These are phyloP conservation scores for Prolemur simus DNA, from an alignment of 2,113 vertebrate species.

Conservation along the genomic window DNA sequence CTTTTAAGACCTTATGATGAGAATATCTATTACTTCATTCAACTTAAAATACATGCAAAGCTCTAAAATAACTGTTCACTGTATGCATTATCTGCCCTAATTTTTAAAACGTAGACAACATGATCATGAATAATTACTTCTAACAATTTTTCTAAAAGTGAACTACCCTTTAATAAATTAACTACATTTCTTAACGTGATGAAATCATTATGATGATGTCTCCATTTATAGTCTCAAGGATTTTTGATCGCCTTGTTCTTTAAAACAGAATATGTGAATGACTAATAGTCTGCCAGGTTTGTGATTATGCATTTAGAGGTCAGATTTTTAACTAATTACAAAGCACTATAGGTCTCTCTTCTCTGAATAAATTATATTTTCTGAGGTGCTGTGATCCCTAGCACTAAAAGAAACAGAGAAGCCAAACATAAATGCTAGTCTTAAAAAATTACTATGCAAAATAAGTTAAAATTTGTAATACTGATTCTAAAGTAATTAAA, in stretches of 20 bases:
- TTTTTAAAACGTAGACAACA: constrained; percentile 44
- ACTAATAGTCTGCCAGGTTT: constrained; percentile 24
- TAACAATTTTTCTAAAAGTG: constrained; percentile 57
- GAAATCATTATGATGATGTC: constrained; percentile 51
- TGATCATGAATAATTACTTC: constrained; percentile 39
- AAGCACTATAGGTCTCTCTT: constrained; percentile 23
- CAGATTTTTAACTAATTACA: constrained; percentile 54
- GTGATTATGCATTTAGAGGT: constrained; percentile 45
- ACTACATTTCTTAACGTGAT: constrained; percentile 57
- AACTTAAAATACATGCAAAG: background rate
- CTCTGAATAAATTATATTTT: constrained; percentile 13
- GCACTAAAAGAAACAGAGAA: background rate
- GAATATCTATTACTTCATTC: background rate
- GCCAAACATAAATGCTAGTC: background rate
- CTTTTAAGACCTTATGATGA: background rate
- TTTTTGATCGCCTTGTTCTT: constrained; percentile 53
- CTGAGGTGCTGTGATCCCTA: background rate
- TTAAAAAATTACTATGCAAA: constrained; percentile 23
- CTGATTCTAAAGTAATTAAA: background rate
- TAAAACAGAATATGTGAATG: constrained; percentile 36
- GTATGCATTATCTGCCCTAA: background rate
- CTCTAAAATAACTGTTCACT: background rate
- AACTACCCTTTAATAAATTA: constrained; percentile 54
- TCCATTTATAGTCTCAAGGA: constrained; percentile 66
- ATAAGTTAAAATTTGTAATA: constrained; percentile 34